Evolutionary conservation across 2,797 vertebrate species (phyloP), one percentile per base, ranked within the genome.

Genomic region (Salarias fasciatus): DNA sequence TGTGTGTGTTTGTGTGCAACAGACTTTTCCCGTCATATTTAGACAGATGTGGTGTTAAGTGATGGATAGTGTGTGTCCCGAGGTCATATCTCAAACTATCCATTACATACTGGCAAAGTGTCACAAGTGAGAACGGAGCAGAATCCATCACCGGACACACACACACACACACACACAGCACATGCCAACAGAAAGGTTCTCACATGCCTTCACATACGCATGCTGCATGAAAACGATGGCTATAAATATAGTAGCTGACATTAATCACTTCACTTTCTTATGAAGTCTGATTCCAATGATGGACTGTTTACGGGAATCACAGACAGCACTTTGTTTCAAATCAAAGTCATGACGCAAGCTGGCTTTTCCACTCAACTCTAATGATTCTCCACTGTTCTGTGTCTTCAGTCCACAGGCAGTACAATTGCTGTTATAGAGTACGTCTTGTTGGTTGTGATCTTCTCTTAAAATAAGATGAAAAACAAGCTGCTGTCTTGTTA

Each of bases 71-170:
- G 36, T 40, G 57, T 36, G 54, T 73, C 64, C 59, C 2, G 15
- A 69, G 67, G 76, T 82, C 69, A 69, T 57, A 56, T 60, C 49
- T 74, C 42, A 45, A 59, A 63, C 64, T 50, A 75, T 82, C 65
- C 57, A 49, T 77, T 40, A 80, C 8, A 15, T 36, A 33, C 52
- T 33, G 56, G 55, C 37, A 45, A 54, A 47, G 29, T 1, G 10
- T 68, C 69, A 53, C 62, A 46, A 58, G 46, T 46, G 47, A 48
- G 51, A 67, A 30, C 33, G 24, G 11, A 69, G 57, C 37, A 15
- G 8, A 62, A 71, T 77, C 49, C 33, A 72, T 79, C 75, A 72
- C 15, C 9, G 13, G 28, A 33, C 48, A 53, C 50, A 60, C 40
- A 11, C 53, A 33, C 48, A 53, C 50, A 60, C 40, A 11, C 53